These are phyloP conservation scores for Paramormyrops kingsleyae DNA, from an alignment of 2,113 vertebrate species.

Conservation along the genomic window DNA sequence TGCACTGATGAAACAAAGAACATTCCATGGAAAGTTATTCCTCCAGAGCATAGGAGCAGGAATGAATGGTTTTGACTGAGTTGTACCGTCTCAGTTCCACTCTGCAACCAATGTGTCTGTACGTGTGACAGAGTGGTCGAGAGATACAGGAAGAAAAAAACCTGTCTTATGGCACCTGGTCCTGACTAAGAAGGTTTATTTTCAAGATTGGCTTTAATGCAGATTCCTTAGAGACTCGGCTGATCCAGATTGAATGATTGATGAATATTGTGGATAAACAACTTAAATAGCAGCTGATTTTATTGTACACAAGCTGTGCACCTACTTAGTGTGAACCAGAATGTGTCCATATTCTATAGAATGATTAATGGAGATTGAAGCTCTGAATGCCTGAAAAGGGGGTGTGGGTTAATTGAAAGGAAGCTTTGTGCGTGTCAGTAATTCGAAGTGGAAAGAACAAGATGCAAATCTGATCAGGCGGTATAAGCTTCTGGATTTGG, in stretches of 20 bases:
- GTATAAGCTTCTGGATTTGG: neutral
- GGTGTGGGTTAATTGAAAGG: neutral
- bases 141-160: neutral
- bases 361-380: neutral
- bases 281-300: neutral
- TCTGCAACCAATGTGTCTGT: neutral
- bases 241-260: neutral
- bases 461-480: neutral
- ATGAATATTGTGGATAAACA: neutral
- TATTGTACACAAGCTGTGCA: neutral
- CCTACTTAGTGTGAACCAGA: neutral
- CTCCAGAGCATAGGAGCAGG: neutral
- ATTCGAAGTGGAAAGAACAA: neutral
- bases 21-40: slow-evolving; percentile 1
- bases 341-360: neutral
- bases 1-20: slow-evolving; percentile 5
- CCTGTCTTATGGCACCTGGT: neutral
- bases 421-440: neutral
- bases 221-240: neutral
- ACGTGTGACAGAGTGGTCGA: neutral
- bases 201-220: neutral
- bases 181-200: neutral
- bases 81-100: neutral
- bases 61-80: neutral
- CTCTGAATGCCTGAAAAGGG: neutral